Evolutionary conservation across 2,113 vertebrate genomes (phyloP).

Genomic region (Ageneiosus marmoratus): DNA sequence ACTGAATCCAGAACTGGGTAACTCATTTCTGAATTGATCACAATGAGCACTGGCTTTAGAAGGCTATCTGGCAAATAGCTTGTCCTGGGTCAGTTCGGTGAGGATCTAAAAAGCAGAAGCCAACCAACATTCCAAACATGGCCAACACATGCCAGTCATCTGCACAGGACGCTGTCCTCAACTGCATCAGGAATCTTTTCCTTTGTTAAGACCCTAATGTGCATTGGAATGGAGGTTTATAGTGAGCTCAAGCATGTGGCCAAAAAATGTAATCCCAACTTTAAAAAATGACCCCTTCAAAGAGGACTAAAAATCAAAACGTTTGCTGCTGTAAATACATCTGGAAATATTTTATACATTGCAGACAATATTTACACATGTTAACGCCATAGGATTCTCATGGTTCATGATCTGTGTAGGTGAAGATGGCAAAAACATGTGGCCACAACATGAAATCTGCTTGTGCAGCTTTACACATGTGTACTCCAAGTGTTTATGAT

Average conservation of each 20-base stretch:
- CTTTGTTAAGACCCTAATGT: not conserved
- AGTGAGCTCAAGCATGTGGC: not conserved
- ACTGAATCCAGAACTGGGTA: not conserved
- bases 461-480: slow-evolving; percentile 32
- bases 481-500: slow-evolving; percentile 41
- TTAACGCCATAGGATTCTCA: not conserved
- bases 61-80: slow-evolving; percentile 15
- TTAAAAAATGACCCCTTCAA: not conserved
- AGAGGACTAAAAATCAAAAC: not conserved
- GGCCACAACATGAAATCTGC: not conserved
- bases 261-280: not conserved
- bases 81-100: slow-evolving; percentile 6
- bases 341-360: slow-evolving; percentile 17
- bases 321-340: slow-evolving; percentile 5
- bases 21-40: not conserved
- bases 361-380: not conserved
- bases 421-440: slow-evolving; percentile 17
- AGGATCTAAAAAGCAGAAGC: slow-evolving; percentile 34
- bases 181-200: not conserved
- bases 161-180: not conserved
- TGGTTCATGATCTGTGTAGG: slow-evolving; percentile 17
- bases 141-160: slow-evolving; percentile 33
- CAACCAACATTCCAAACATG: slow-evolving; percentile 11
- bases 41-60: not conserved
- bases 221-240: not conserved